phyloP scores from a whole-genome alignment of 2,797 vertebrate genomes.

The Paratrypauchen microcephalus region DNA sequence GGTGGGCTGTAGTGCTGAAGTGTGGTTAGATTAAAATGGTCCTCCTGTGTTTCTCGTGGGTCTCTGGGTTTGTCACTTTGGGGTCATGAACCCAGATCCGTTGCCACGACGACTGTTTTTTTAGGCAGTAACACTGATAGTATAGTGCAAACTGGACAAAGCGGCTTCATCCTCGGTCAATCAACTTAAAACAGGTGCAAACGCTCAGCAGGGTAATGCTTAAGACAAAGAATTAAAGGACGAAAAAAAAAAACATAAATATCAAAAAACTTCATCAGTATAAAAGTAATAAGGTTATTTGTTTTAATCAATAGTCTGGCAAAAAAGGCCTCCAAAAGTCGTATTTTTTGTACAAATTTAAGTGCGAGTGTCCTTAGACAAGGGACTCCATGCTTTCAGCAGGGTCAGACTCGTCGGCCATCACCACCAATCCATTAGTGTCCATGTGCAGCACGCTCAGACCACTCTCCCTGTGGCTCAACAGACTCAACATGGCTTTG shows the following conservation, averaged over 20 bases:
- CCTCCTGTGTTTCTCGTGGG: slow-evolving; percentile 43
- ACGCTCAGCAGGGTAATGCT: slow-evolving; percentile 97
- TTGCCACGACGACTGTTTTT: slow-evolving; percentile 70
- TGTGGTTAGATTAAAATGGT: slow-evolving; percentile 36
- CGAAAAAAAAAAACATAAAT: slow-evolving; percentile 98
- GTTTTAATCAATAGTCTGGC: slow-evolving; percentile 98
- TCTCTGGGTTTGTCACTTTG: slow-evolving; percentile 47
- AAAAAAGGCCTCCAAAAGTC: slow-evolving; percentile 98
- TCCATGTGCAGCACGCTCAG: slow-evolving; percentile 87
- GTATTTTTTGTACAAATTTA: slow-evolving; percentile 85
- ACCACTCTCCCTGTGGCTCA: slow-evolving; percentile 90
- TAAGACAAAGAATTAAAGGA: slow-evolving; percentile 92
- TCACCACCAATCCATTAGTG: slow-evolving; percentile 88
- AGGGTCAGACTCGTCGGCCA: slow-evolving; percentile 90
- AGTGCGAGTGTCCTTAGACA: slow-evolving; percentile 85
- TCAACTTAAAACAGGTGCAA: slow-evolving; percentile 88
- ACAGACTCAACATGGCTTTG: slow-evolving; percentile 97
- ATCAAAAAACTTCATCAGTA: slow-evolving; percentile 94
- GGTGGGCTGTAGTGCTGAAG: slow-evolving; percentile 37
- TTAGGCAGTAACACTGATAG: slow-evolving; percentile 99
- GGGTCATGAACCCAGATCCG: slow-evolving; percentile 70
- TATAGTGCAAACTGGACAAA: slow-evolving; percentile 98
- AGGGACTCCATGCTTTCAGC: slow-evolving; percentile 99
- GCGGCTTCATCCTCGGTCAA: slow-evolving; percentile 80
- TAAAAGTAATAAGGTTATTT: slow-evolving; percentile 98